phyloP scores from a whole-genome alignment of 2,113 vertebrate genomes.

The Mionectes macconnelli region DNA sequence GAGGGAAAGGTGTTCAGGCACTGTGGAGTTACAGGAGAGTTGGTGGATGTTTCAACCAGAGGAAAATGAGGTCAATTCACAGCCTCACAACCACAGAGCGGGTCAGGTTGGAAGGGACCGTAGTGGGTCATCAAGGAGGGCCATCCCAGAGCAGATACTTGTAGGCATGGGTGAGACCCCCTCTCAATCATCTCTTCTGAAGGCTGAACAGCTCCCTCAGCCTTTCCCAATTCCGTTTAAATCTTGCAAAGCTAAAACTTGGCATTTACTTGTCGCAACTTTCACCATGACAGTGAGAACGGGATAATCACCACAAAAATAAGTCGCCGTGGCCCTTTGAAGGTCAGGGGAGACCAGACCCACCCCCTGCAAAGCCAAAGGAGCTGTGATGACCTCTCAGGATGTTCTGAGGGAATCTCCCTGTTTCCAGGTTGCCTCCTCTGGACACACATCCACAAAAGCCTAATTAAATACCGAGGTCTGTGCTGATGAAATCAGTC shows the following conservation, averaged over 20 bases:
- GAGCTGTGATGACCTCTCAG: background rate
- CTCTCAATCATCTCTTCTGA: background rate
- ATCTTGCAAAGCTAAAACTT: background rate
- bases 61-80: background rate
- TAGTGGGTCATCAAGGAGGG: background rate
- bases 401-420: background rate
- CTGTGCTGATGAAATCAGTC: background rate
- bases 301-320: background rate
- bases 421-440: background rate
- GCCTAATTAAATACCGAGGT: background rate
- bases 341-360: background rate
- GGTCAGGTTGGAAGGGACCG: background rate
- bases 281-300: background rate
- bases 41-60: background rate
- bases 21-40: fast-evolving
- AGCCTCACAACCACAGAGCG: background rate
- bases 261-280: background rate
- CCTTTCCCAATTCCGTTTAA: background rate
- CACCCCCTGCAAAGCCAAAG: background rate
- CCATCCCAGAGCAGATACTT: background rate
- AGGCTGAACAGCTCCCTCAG: background rate
- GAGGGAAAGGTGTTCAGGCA: background rate
- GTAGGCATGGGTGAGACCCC: background rate
- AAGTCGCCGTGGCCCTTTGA: background rate
- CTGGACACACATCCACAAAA: background rate